Conservation (phyloP, 2,113 vertebrate genomes). For the Forbesichthys agassizii region DNA sequence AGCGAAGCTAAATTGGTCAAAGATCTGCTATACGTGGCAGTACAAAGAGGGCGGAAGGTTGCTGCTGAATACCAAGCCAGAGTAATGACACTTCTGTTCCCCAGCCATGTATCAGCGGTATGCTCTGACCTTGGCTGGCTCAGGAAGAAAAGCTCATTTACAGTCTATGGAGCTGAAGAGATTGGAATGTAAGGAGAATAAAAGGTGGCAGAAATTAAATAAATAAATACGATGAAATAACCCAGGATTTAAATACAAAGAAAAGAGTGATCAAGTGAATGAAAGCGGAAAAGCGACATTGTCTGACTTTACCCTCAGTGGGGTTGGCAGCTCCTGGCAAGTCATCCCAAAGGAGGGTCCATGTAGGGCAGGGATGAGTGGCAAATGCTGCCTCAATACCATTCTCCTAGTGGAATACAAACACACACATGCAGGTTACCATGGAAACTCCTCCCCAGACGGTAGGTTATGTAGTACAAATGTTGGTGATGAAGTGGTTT, state of each 20-base stretch:
- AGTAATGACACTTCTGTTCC: slow-evolving; percentile 13
- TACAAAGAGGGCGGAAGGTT: neutral
- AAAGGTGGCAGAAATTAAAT: neutral
- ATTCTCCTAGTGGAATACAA: slow-evolving; percentile 76
- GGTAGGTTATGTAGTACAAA: slow-evolving; percentile 28
- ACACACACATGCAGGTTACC: slow-evolving; percentile 38
- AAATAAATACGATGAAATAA: neutral
- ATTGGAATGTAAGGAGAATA: slow-evolving; percentile 8
- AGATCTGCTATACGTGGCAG: slow-evolving; percentile 24
- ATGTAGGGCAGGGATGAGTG: slow-evolving; percentile 85
- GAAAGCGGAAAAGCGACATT: slow-evolving; percentile 4
- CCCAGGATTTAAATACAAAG: neutral
- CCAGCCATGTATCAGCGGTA: slow-evolving; percentile 7
- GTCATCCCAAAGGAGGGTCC: slow-evolving; percentile 86
- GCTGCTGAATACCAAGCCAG: slow-evolving; percentile 37
- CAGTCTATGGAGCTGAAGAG: neutral
- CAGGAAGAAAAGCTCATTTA: neutral
- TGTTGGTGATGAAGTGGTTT: slow-evolving; percentile 27
- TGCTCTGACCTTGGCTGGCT: slow-evolving; percentile 29
- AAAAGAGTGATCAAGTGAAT: slow-evolving; percentile 2
- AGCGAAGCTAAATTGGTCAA: slow-evolving; percentile 25
- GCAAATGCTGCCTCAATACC: slow-evolving; percentile 86
- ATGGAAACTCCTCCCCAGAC: slow-evolving; percentile 33
- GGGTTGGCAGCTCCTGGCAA: slow-evolving; percentile 89
- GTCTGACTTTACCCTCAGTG: slow-evolving; percentile 87